phyloP scores from a whole-genome alignment of 2,797 vertebrate genomes.

The Scolopax rusticola region DNA sequence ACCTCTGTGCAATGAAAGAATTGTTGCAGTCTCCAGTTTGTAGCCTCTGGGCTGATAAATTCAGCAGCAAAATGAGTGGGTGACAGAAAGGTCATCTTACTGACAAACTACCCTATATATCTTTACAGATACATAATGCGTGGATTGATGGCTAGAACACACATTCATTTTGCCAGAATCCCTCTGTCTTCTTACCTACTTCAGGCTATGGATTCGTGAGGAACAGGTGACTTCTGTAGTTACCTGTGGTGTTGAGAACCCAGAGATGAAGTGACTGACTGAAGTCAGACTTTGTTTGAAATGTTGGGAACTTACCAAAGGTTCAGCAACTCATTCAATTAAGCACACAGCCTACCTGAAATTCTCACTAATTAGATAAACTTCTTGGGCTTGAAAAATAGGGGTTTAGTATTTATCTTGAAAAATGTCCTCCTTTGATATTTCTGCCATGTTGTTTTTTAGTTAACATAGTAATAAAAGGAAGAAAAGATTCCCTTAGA shows the following conservation, averaged over 20 bases:
- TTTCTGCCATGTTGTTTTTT: neutral
- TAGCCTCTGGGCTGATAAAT: constrained; percentile 4
- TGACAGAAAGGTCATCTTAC: neutral
- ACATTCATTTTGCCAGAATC: neutral
- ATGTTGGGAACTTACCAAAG: neutral
- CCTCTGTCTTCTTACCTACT: neutral
- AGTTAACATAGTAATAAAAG: neutral
- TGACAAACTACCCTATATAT: neutral
- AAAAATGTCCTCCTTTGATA: neutral
- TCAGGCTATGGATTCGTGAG: neutral
- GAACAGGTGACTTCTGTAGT: neutral
- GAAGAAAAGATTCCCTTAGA: neutral
- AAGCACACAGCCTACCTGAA: neutral
- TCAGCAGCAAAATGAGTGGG: neutral
- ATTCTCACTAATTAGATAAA: neutral
- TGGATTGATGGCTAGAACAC: neutral
- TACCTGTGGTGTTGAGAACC: neutral
- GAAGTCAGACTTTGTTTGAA: neutral
- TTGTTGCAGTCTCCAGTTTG: neutral
- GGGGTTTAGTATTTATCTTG: neutral
- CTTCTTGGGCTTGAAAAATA: neutral
- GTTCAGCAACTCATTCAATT: neutral
- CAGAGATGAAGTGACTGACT: neutral
- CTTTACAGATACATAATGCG: neutral
- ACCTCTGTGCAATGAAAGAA: neutral